phyloP scores from a whole-genome alignment of 2,888 invertebrate species.

The Enoplolaimus lenunculus region DNA sequence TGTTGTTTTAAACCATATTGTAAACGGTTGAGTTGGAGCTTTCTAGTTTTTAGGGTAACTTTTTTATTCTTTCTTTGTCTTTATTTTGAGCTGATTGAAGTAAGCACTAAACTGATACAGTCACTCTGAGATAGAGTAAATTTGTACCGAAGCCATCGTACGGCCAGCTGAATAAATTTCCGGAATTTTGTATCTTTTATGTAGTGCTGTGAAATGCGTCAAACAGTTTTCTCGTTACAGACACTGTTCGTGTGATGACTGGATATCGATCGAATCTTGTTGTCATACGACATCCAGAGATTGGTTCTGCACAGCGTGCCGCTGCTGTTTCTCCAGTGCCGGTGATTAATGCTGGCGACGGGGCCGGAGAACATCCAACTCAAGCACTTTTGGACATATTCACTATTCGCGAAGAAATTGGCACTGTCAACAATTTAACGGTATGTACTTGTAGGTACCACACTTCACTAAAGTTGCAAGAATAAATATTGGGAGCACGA shows the following conservation, averaged over 20 bases:
- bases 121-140: too few relatives aligned
- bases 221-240: constrained; percentile 43
- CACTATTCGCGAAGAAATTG: constrained; percentile 94
- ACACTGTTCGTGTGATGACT: constrained; percentile 42
- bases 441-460: constrained; percentile 35
- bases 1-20: too few relatives aligned
- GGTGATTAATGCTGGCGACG: constrained; percentile 94
- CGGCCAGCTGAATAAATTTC: too few relatives aligned
- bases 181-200: too few relatives aligned
- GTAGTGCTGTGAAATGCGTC: too few relatives aligned
- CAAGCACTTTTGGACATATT: constrained; percentile 93
- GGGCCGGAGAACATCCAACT: constrained; percentile 88
- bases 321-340: constrained; percentile 28
- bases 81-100: too few relatives aligned
- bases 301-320: constrained; percentile 60
- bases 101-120: too few relatives aligned
- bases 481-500: background rate
- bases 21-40: too few relatives aligned
- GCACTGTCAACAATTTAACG: constrained; percentile 88
- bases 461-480: background rate
- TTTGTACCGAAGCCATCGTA: too few relatives aligned
- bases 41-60: too few relatives aligned
- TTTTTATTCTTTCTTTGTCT: too few relatives aligned
- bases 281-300: constrained; percentile 80
- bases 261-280: constrained; percentile 67